Base-by-base conservation (phyloP, 2,797 vertebrate species). In the Phataginus tetradactyla region DNA sequence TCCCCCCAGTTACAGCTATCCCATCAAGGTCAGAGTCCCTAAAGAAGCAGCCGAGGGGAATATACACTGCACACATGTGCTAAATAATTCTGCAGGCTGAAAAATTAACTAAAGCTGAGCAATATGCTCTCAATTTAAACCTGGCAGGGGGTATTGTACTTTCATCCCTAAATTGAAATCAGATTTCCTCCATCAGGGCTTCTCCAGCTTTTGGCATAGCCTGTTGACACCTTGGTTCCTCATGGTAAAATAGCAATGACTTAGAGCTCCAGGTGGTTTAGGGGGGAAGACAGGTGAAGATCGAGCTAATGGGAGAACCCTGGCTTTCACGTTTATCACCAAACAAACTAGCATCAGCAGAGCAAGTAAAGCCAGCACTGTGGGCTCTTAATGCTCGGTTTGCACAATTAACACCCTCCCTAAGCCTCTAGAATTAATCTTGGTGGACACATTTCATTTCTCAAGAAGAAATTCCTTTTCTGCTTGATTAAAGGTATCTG, bases 41-140 rank as follows among this genome's bases (percentile, higher is more conserved):
- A 12, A 91, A 86, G 91, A 97, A 85, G 74, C 66, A 51, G 39
- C 53, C 15, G 64, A 90, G 59, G 68, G 68, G 71, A 91, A 78
- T 45, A 81, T 63, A 75, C 0, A 97, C 13, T 20, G n/a, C 51
- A 75, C 96, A 97, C 45, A 49, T 93, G 91, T 90, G 96, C 91
- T 34, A 57, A 94, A 95, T 90, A 84, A 87, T 95, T 85, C 94
- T 79, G 74, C 64, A 96, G 90, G 84, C 89, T 91, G 91, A 95
- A 68, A 95, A 97, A 97, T 96, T 96, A 98, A 95, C 91, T 91
- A 96, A 96, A 96, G 96, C 90, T 74, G 94, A 97, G 92, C 94
- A 94, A 97, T 94, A 94, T 86, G 77, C 83, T 97, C 92, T 96
- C 91, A 95, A 96, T 97, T 97, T 96, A 97, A 96, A 95, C 92